These are phyloP conservation scores for Papilio machaon DNA, from an alignment of 1,140 invertebrate species.

Conservation along the genomic window DNA sequence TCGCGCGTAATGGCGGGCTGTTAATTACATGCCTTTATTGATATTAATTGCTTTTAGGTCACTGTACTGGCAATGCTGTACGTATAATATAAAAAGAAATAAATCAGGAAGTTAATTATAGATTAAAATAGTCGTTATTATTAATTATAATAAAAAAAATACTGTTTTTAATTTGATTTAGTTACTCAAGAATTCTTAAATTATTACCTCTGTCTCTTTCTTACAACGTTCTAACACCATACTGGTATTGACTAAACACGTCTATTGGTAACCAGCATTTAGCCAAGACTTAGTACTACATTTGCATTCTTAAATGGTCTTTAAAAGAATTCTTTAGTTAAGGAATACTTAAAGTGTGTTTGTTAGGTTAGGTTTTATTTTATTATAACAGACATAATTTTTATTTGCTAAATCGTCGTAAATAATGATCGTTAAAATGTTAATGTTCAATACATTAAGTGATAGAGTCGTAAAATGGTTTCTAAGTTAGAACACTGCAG, in stretches of 20 bases:
- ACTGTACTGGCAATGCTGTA: not conserved
- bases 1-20: slow-evolving; percentile 43
- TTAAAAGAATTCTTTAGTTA: not conserved
- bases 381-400: not conserved
- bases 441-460: not conserved
- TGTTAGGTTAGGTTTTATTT: not conserved
- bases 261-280: not conserved
- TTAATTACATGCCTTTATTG: slow-evolving; percentile 14
- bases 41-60: slow-evolving; percentile 12
- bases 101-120: not conserved
- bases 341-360: too few species aligned
- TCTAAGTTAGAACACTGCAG: not conserved
- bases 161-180: too few species aligned
- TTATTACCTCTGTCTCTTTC: not conserved
- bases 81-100: not conserved
- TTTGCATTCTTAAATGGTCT: too few species aligned
- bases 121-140: not conserved
- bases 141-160: too few species aligned
- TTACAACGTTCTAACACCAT: not conserved
- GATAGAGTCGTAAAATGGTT: slow-evolving; percentile 15
- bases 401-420: not conserved
- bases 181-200: too few species aligned
- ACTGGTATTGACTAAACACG: not conserved
- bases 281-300: too few species aligned
- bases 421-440: not conserved